These are phyloP conservation scores for Proteles cristata DNA, from an alignment of 2,113 vertebrate genomes.

Conservation along the genomic window DNA sequence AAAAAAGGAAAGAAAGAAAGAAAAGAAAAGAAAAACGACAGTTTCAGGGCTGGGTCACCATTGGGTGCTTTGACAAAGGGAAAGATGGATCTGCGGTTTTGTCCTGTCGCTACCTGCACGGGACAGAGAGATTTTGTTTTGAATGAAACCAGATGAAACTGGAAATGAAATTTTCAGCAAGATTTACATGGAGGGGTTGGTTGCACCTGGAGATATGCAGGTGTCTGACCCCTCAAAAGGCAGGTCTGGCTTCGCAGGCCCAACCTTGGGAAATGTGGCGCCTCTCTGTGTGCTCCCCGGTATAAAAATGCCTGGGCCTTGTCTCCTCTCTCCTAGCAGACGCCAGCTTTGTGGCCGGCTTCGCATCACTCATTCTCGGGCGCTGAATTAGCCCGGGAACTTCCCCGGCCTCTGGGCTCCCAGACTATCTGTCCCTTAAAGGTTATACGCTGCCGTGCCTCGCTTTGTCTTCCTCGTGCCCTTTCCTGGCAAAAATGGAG, in stretches of 20 bases:
- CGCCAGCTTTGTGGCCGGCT: rapidly evolving
- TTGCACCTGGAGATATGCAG: neutral
- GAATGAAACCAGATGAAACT: neutral
- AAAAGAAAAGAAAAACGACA: neutral
- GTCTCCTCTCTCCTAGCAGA: neutral
- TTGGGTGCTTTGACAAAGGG: neutral
- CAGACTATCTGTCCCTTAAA: conserved; percentile 86
- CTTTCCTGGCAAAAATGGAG: conserved; percentile 96
- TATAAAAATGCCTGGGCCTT: neutral
- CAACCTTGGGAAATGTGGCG: neutral
- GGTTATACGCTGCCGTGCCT: conserved; percentile 85
- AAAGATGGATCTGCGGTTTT: neutral
- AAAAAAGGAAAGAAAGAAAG: neutral
- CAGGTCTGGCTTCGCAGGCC: neutral
- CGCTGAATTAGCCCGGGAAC: conserved; percentile 61
- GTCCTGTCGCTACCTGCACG: neutral
- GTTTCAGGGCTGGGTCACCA: conserved; percentile 33
- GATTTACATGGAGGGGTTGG: neutral
- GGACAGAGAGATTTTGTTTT: neutral
- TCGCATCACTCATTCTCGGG: conserved; percentile 16
- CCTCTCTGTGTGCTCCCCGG: neutral
- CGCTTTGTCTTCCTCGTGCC: conserved; percentile 92
- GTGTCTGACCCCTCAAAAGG: neutral
- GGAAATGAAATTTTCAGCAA: neutral
- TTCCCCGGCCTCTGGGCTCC: conserved; percentile 20